Evolutionary conservation across 2,797 vertebrate genomes (phyloP), one percentile per base, ranked within the genome.

Genomic region (Crocodylus rhombifer): DNA sequence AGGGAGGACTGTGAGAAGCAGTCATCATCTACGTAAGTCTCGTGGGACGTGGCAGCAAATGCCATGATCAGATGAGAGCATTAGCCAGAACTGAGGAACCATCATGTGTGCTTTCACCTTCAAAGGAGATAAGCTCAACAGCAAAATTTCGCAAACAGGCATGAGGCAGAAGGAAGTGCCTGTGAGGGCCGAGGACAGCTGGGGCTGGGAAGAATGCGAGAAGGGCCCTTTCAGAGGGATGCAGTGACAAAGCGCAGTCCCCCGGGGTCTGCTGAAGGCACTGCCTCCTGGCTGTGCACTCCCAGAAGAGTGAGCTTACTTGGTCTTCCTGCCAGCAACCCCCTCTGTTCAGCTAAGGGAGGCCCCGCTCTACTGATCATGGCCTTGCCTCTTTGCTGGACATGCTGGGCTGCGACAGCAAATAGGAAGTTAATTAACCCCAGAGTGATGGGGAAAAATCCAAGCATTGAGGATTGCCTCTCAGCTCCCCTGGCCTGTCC

Each of bases 211-310:
- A 42, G 69, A 23, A 8, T 14, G 13, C 12, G 7, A 71, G 21
- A 23, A 10, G 7, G 15, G 20, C 21, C 69, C 23, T 20, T 42
- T 14, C 36, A 4, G 30, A 36, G 86, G 62, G 1, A 56, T 69
- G 63, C 51, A n/a, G 69, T 8, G 63, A 30, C 4, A 15, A 63
- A 57, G 69, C 86, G 77, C 63, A 74, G 55, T 0, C 60, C 56
- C 60, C 21, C 18, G 2, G 75, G 75, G 69, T 1, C 0, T 0
- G 15, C 7, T 57, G 13, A 42, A 83, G 61, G 25, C n/a, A 4
- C 73, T 1, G 4, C 1, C 75, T 18, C 10, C 25, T 30, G 80
- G 10, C 5, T 42, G 0, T 0, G 36, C 75, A 18, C 1, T 16
- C 2, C 18, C 25, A 5, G 51, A n/a, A n/a, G 28, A 2, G 57